Percentiles rank a stretch among this genome's conserved stretches.
Evolutionary conservation across 2,113 vertebrate genomes (phyloP).

Genomic region (Esox niger): DNA sequence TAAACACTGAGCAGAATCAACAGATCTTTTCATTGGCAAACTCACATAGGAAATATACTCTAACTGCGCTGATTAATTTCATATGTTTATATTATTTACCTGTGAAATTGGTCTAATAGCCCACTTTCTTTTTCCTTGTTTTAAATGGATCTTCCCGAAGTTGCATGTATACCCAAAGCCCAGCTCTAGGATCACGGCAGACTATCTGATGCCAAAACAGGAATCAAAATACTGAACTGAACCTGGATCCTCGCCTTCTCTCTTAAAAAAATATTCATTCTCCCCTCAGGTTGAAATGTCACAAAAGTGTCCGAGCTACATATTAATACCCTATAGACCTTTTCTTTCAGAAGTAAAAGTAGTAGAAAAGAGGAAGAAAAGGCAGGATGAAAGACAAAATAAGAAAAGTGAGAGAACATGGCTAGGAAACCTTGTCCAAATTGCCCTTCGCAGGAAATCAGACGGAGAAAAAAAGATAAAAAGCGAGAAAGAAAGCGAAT

Average conservation of each 20-base stretch:
- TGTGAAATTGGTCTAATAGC: background rate
- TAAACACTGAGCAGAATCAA: no score
- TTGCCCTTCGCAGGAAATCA: constrained; percentile 16
- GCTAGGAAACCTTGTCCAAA: constrained; percentile 29
- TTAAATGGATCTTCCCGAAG: background rate
- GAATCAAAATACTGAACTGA: constrained; percentile 1
- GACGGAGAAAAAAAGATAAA: background rate
- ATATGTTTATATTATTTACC: no score
- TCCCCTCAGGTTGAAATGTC: constrained; percentile 2
- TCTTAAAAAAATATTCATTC: background rate
- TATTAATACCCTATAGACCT: constrained; percentile 21
- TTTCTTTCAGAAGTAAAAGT: constrained; percentile 15
- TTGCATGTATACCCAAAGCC: background rate
- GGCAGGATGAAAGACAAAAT: constrained; percentile 20
- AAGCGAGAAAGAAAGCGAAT: constrained; percentile 1
- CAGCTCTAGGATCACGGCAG: background rate
- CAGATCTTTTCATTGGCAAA: background rate
- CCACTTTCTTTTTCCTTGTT: background rate
- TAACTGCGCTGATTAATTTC: no score
- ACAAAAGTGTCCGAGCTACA: constrained; percentile 4
- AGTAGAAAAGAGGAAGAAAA: constrained; percentile 14
- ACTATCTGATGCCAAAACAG: background rate
- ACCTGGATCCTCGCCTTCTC: background rate
- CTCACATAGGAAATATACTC: background rate
- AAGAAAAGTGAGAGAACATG: background rate